A percentile compares a stretch with the other conserved stretches of the same genome.
These are phyloP conservation scores for Typhlichthys eigenmanni DNA, from an alignment of 2,797 vertebrate genomes.

Conservation along the genomic window DNA sequence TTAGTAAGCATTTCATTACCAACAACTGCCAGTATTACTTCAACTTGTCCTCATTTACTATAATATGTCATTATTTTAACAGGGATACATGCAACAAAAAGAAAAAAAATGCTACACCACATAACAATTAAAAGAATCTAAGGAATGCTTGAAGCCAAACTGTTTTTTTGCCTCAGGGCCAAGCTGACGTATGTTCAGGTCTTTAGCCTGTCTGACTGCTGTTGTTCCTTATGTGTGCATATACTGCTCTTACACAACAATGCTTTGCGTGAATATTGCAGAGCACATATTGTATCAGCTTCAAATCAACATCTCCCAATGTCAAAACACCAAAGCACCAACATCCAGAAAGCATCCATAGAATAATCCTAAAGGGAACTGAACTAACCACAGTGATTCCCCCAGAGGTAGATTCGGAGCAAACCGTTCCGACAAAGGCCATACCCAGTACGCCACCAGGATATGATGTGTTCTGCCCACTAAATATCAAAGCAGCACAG, in stretches of 20 bases:
- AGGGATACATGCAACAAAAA: not conserved
- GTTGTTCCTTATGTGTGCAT: conserved; percentile 7
- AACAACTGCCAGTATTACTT: too few relatives aligned
- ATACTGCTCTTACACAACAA: conserved; percentile 7
- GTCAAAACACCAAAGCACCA: conserved; percentile 14
- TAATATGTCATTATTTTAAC: not conserved
- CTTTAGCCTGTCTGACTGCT: conserved; percentile 33
- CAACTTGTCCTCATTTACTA: too few relatives aligned
- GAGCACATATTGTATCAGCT: conserved; percentile 40
- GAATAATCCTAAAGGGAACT: conserved; percentile 41
- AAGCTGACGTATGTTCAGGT: not conserved
- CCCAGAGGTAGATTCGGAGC: conserved; percentile 72
- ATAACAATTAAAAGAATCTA: conserved; percentile 5
- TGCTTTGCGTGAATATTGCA: conserved; percentile 60
- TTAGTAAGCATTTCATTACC: too few relatives aligned
- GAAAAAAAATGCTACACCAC: too few relatives aligned
- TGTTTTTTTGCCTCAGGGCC: conserved; percentile 14
- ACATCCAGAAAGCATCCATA: conserved; percentile 15
- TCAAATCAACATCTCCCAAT: conserved; percentile 13
- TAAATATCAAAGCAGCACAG: conserved; percentile 51
- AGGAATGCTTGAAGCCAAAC: conserved; percentile 12
- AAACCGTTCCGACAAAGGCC: conserved; percentile 84
- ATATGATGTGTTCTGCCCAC: conserved; percentile 60
- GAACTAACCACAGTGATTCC: conserved; percentile 85
- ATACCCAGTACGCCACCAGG: conserved; percentile 73